Evolutionary conservation across 1,140 invertebrate genomes (phyloP).

Genomic region (Luehdorfia chinensis): DNA sequence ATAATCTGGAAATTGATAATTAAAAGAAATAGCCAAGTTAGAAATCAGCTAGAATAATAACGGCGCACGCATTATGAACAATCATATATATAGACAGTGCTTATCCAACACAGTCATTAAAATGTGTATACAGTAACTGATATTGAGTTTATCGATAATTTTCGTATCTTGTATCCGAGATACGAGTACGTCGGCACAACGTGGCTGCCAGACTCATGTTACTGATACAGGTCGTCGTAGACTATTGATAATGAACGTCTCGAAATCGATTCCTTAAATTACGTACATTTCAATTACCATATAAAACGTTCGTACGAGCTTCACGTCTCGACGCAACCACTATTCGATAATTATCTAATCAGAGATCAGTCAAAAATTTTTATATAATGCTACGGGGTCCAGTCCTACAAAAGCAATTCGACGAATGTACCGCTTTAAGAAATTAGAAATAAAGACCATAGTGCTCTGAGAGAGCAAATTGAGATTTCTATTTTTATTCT

Average conservation of each 20-base stretch:
- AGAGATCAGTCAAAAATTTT: conserved; percentile 70
- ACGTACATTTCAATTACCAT: conserved; percentile 68
- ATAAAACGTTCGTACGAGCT: conserved; percentile 62
- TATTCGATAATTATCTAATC: conserved; percentile 74
- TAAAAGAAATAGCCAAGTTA: no score
- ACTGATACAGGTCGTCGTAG: conserved; percentile 45
- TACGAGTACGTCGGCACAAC: conserved; percentile 23
- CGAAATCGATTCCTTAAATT: conserved; percentile 61
- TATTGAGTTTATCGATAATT: conserved; percentile 53
- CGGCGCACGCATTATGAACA: no score
- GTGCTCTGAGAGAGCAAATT: no score
- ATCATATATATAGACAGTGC: no score
- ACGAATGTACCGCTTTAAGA: no score
- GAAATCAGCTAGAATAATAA: no score
- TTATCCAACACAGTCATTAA: no score
- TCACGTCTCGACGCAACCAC: conserved; percentile 44
- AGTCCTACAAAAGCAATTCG: conserved; percentile 23
- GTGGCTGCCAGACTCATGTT: conserved; percentile 31
- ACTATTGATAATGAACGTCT: conserved; percentile 56
- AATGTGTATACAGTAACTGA: no score
- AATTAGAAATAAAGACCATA: no score
- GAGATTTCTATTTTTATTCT: no score
- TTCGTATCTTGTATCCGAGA: conserved; percentile 44
- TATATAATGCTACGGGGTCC: conserved; percentile 38
- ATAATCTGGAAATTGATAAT: no score